Conservation (phyloP, 1,140 invertebrate species). For the Calliphora vicina region DNA sequence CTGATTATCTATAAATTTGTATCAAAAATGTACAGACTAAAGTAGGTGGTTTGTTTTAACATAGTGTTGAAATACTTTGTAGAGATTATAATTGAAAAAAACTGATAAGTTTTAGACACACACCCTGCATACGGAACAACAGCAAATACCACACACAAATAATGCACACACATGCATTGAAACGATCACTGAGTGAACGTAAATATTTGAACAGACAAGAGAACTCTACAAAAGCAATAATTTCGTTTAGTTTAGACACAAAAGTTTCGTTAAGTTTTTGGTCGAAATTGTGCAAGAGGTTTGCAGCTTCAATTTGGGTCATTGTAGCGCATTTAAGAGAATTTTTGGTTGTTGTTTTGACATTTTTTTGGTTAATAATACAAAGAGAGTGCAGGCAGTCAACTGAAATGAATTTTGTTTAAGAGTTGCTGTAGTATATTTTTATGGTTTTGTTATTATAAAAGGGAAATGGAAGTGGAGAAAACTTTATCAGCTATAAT, state of each 20-base stretch:
- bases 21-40: too few species aligned
- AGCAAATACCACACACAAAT: not conserved
- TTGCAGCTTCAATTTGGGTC: conserved; percentile 26
- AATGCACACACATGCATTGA: not conserved
- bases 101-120: not conserved
- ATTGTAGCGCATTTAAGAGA: not conserved
- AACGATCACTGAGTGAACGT: not conserved
- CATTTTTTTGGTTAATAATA: too few species aligned
- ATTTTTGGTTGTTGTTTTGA: not conserved
- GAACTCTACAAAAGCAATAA: not conserved
- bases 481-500: too few species aligned
- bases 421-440: not conserved
- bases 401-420: not conserved
- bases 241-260: conserved; percentile 28
- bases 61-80: not conserved
- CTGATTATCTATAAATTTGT: too few species aligned
- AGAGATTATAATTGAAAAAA: not conserved
- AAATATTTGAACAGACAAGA: not conserved
- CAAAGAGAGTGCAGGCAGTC: not conserved
- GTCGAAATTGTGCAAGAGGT: not conserved
- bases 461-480: not conserved
- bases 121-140: not conserved
- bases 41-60: too few species aligned
- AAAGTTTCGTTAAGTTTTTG: not conserved
- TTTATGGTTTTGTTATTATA: not conserved